phyloP scores from a whole-genome alignment of 2,888 invertebrate genomes.

The Catocala sponsa region DNA sequence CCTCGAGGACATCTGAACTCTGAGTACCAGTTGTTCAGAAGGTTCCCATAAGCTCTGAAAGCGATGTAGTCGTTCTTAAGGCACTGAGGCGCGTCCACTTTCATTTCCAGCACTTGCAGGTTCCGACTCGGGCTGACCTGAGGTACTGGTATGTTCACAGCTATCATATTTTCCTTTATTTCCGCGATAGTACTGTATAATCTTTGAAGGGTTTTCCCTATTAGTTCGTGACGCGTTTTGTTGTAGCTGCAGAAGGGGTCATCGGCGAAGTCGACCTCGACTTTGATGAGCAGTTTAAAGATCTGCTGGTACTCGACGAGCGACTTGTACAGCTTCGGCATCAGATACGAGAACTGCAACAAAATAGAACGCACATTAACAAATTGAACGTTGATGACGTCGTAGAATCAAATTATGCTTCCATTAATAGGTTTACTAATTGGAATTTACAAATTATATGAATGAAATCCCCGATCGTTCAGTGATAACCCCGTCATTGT shows the following conservation, averaged over 20 bases:
- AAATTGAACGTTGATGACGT: constrained; percentile 18
- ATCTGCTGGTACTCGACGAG: constrained; percentile 74
- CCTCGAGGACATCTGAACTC: constrained; percentile 79
- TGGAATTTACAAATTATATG: constrained; percentile 37
- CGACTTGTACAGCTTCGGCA: constrained; percentile 88
- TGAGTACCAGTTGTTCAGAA: constrained; percentile 88
- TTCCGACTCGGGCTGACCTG: constrained; percentile 73
- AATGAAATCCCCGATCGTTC: constrained; percentile 33
- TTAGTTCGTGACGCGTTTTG: constrained; percentile 73
- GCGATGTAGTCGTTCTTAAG: constrained; percentile 89
- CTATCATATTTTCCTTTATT: constrained; percentile 77
- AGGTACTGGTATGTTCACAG: constrained; percentile 69
- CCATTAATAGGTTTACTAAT: constrained; percentile 24
- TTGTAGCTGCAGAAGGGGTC: constrained; percentile 78
- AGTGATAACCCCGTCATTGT: constrained; percentile 42
- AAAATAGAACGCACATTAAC: constrained; percentile 58
- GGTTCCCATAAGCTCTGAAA: constrained; percentile 87
- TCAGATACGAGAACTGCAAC: constrained; percentile 87
- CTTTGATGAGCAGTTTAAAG: constrained; percentile 71
- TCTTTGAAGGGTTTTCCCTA: constrained; percentile 73
- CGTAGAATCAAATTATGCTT: constrained; percentile 6
- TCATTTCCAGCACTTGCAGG: constrained; percentile 69
- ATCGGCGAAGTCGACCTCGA: constrained; percentile 75
- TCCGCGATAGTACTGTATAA: constrained; percentile 89
- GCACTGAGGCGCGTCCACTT: constrained; percentile 85